Base-by-base conservation (phyloP, 2,797 vertebrate species). In the Hippoglossus hippoglossus region DNA sequence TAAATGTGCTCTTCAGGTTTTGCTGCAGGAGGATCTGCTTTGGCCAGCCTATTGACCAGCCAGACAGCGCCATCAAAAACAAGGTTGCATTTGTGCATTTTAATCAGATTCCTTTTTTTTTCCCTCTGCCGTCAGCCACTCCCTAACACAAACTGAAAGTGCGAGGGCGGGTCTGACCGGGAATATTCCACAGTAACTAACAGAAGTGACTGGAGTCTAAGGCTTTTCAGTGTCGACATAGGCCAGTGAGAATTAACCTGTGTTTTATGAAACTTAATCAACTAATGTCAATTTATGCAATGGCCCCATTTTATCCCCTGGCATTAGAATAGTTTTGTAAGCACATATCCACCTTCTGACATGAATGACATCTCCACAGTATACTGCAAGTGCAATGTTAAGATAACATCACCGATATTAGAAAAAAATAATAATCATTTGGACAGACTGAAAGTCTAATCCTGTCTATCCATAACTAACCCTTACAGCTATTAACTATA, bases 1-100 rank as follows among this genome's bases (percentile, higher is more conserved):
- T 34, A 10, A 56, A 80, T 93, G 91, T 92, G 91, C 91, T 93
- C 86, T 91, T 90, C 36, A 87, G 77, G 69, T 81, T 86, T 79
- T 67, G 87, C 89, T 81, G 84, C 87, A 63, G 7, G 58, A 77
- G 82, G 79, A 84, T 89, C 87, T 88, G 82, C 75, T 75, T 68
- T 68, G 73, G 85, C 79, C 80, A 31, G 77, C 68, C 75, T 72
- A 67, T 26, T 72, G 80, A 89, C 81, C 75, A 72, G 85, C 83
- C 89, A 78, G 82, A 82, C 86, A 84, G 90, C 90, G 92, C 92
- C 92, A 93, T 94, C 92, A 90, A 93, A 94, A 94, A 94, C 92
- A 88, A 94, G 91, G 79, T 89, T 81, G 55, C 19, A 46, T 89
- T 92, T 93, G 92, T 93, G 89, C 89, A 90, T 89, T 86, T 89